Conservation (phyloP, 2,888 invertebrate species). For the Aleiodes testaceus region DNA sequence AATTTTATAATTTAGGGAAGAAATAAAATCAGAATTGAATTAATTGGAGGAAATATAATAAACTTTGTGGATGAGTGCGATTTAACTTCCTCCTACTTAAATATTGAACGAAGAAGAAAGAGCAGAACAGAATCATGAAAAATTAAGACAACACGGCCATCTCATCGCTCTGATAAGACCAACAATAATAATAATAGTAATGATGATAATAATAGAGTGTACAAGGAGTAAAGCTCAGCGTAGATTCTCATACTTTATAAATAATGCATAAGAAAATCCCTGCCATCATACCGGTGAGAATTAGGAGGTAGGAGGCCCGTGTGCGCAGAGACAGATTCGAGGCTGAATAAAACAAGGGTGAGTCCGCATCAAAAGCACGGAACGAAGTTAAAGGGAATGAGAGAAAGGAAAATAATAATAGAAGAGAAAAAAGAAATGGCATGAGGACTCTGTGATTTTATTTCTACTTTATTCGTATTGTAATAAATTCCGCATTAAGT, state of each 20-base stretch:
- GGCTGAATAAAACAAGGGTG: constrained; percentile 45
- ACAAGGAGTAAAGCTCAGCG: constrained; percentile 11
- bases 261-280: constrained; percentile 41
- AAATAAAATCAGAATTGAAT: too few species aligned
- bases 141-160: background rate
- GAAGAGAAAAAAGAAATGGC: background rate
- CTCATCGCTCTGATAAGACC: background rate
- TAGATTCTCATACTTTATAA: constrained; percentile 35
- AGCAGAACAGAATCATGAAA: background rate
- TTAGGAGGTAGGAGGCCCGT: constrained; percentile 28
- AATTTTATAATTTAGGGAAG: too few species aligned
- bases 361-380: constrained; percentile 22
- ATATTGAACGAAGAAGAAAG: background rate
- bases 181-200: constrained; percentile 5
- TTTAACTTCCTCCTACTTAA: too few species aligned
- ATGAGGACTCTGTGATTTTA: constrained; percentile 38
- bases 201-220: constrained; percentile 8
- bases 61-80: too few species aligned
- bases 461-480: constrained; percentile 42
- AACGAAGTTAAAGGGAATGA: constrained; percentile 17
- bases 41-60: too few species aligned
- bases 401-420: background rate
- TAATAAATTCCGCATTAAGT: constrained; percentile 45
- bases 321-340: constrained; percentile 17
- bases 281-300: constrained; percentile 28